Evolutionary conservation across 2,888 invertebrate species (phyloP), one percentile per base, ranked within the genome.

Genomic region (Drosophila neoperkinsi): DNA sequence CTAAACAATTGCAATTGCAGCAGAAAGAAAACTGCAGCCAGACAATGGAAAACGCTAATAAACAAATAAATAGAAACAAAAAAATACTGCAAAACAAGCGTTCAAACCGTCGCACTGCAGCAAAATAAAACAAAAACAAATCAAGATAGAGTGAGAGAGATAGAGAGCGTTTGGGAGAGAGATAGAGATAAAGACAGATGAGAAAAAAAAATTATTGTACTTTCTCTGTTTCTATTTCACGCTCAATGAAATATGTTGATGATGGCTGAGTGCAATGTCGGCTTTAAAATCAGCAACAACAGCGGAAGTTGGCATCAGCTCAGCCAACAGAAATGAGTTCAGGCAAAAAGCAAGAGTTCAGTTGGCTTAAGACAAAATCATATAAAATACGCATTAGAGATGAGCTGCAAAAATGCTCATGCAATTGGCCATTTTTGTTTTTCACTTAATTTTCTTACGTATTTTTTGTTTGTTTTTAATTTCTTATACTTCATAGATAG

Each of bases 191-290:
- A 18, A 11, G 28, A 46, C 25, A 61, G 55, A 64, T 33, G 34
- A 6, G 58, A 68, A 66, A 43, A 52, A 52, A 58, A 63, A 64
- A 84, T 82, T 82, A 88, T 86, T 84, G 82, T 86, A 91, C 91
- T 91, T 91, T 91, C 91, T 91, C 91, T 91, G 91, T 89, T 91
- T 90, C 91, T 85, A 90, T 91, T 91, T 91, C 91, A 91, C 91
- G 91, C 91, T 91, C 90, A 91, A 91, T 91, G 91, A 88, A 91
- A 90, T 91, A 82, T 84, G 79, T 90, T 91, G 89, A 91, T 91
- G 90, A 90, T 79, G 81, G 68, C 77, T 75, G 73, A 72, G 74
- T 59, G 71, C 79, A 71, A 68, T 56, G 52, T 59, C 34, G 59
- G 65, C 49, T 55, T 63, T 52, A 52, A 74, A 67, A 56, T 68